Evolutionary conservation across 2,888 invertebrate genomes (phyloP), one percentile per base, ranked within the genome.

Genomic region (Ornithoptera alexandrae): DNA sequence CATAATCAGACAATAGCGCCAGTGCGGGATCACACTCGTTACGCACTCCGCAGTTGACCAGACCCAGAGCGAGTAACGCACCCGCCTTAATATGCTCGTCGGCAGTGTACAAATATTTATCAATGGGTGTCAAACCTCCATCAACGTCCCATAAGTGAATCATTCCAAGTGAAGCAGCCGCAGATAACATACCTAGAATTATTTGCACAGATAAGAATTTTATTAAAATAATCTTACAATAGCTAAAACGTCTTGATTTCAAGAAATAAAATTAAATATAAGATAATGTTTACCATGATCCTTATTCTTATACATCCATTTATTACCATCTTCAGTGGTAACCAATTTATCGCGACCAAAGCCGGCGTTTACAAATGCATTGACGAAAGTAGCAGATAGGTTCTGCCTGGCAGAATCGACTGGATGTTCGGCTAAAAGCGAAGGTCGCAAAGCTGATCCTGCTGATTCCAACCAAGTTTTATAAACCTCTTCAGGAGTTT

Each of bases 11-110:
- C 0, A 99, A 93, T 70, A 99, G 92, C 5, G 99, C 99, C 63
- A 98, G 93, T 0, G 99, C 99, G 0, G 99, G 99, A 88, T 99
- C 99, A 83, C 98, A 99, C 82, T 99, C 99, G 86, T 99, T 99
- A 65, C 97, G 94, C 4, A 99, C 98, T 42, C 99, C 98, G 81
- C 98, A 98, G 86, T 98, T 99, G 20, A 99, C 99, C 67, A 99
- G 97, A 58, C 99, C 99, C 75, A 99, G 96, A 0, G 99, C 99
- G 50, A 99, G 90, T 57, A 99, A 88, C 0, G 99, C 99, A 1
- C 99, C 99, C 1, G 98, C 97, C 93, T 99, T 99, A 74, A 99
- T 98, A 86, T 98, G 97, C 82, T 98, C 98, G 79, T 98, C 98
- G 0, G 97, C 96, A 0, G 98, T 97, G 85, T 99, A 98, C 10